Evolutionary conservation across 1,140 invertebrate genomes (phyloP).

Genomic region (fruit fly (Drosophila melanogaster)): Release_6_plus_ISO1_MT NC_004354.4:6126501-6127000

Average conservation of each 20-base stretch:
- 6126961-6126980: conserved; percentile 36
- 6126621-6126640: conserved; percentile 13
- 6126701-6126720: conserved; percentile 84
- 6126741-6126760: conserved; percentile 82
- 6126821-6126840: conserved; percentile 80
- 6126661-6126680: conserved; percentile 56
- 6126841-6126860: conserved; percentile 82
- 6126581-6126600: conserved; percentile 34
- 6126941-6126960: conserved; percentile 37
- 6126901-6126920: neutral
- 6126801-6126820: conserved; percentile 84
- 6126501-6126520: conserved; percentile 59
- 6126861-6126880: neutral
- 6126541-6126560: conserved; percentile 69
- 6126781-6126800: conserved; percentile 83
- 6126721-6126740: conserved; percentile 84
- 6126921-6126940: conserved; percentile 45
- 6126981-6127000: conserved; percentile 54
- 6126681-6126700: conserved; percentile 77
- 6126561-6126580: conserved; percentile 36
- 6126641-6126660: conserved; percentile 25
- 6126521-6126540: conserved; percentile 69
- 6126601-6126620: conserved; percentile 8
- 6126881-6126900: neutral
- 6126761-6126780: conserved; percentile 84